Evolutionary conservation across 2,888 invertebrate species (phyloP), one percentile per base, ranked within the genome.

Genomic region (Catocala nupta): DNA sequence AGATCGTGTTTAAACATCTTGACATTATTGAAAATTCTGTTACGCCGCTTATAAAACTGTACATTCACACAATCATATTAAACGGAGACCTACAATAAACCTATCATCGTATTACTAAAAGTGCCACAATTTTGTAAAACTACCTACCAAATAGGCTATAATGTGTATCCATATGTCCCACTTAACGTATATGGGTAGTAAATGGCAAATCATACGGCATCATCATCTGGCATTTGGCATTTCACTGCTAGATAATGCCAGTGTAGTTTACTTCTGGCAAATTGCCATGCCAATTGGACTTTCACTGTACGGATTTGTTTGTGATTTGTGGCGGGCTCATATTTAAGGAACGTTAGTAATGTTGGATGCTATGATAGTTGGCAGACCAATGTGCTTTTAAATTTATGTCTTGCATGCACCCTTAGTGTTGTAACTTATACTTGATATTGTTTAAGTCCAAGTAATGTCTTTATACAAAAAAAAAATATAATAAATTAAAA

Each of bases 261-360:
- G 62, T 64, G 51, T 61, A 68, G 54, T 60, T 55, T 42, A 69
- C 55, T 62, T 80, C 81, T 80, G 75, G 78, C 82, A 82, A 88
- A 88, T 86, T 82, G 80, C 74, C 77, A 81, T 76, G 82, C 73
- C 72, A 77, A 73, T 71, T 63, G 52, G 51, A 85, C 84, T 86
- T 87, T 87, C 84, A 79, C 84, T 76, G 42, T 54, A 61, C 44
- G 36, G 58, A 63, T 65, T 59, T n/a, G 33, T 53, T 33, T 59
- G 39, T 59, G 58, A 51, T 54, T 55, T 63, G 44, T 58, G 13
- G 43, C 43, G 9, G 13, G 11, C 13, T 56, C 12, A 12, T 54
- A 53, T 49, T 52, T 65, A 60, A 65, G 44, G 10, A 12, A 34
- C 4, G 43, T 52, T 55, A 50, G 50, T 16, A 16, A 34, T 12